Evolutionary conservation across 2,113 vertebrate genomes (phyloP), one percentile per base, ranked within the genome.

Genomic region (Sinocyclocheilus maitianheensis): DNA sequence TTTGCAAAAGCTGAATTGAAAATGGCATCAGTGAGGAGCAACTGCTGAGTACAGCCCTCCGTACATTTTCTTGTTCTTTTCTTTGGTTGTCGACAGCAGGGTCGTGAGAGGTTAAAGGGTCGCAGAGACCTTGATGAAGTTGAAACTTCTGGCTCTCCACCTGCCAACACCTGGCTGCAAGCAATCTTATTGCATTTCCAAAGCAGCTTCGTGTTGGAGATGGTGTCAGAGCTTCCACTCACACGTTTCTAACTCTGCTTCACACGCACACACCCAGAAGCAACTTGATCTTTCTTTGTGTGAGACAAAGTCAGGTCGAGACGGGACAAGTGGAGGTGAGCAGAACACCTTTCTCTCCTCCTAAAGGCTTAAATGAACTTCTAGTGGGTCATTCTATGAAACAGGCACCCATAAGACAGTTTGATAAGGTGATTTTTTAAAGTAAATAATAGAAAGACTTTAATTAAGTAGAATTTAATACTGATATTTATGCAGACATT

Each of bases 1-100:
- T 94, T 94, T 93, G 89, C 89, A 81, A 78, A 92, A 92, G 92
- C 90, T 92, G 92, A 94, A 95, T 95, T 92, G 92, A 95, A 92
- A 96, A 96, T 95, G 94, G 46, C 11, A 48, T 48, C 46, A 48
- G 46, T 48, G 46, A 48, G 46, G 46, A 48, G 90, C 26, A 40
- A 40, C 10, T 92, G 90, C 93, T 94, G 95, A 95, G 94, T 94
- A 90, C 91, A 93, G 93, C 93, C 91, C 91, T 92, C 93, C n/a
- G 12, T 77, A 53, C 1, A 53, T 26, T 26, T 77, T 34, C 26
- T 30, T 30, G 1, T 22, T 37, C 18, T 48, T 48, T 2, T 48
- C 46, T 48, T 48, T 48, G 46, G 10, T 58, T 58, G 51, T 24
- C 9, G n/a, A 81, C 43, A 63, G 58, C 22, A 40, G 78, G 79